These are phyloP conservation scores for Shinisaurus crocodilurus DNA, from an alignment of 2,113 vertebrate species.

Conservation along the genomic window DNA sequence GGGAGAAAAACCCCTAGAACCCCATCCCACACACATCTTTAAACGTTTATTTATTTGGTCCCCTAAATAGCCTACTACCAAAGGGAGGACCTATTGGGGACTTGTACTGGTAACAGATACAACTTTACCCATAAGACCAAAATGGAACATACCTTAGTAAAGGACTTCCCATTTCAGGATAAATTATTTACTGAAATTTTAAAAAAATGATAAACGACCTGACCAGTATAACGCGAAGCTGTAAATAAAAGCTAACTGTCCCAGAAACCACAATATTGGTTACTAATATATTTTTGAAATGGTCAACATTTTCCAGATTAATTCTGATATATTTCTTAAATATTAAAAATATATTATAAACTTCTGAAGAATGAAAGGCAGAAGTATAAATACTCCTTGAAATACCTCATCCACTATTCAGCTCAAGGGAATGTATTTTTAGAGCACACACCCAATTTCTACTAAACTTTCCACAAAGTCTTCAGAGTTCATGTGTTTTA, in stretches of 20 bases:
- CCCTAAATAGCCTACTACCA: not conserved
- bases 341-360: not conserved
- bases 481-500: not conserved
- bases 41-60: not conserved
- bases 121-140: not conserved
- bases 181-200: not conserved
- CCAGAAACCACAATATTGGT: not conserved
- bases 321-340: not conserved
- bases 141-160: not conserved
- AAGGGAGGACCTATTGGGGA: not conserved
- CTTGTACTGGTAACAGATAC: not conserved
- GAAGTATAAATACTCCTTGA: not conserved
- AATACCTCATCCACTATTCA: not conserved
- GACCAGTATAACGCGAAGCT: not conserved
- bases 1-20: not conserved
- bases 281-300: not conserved
- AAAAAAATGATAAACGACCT: not conserved
- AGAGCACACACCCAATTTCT: not conserved
- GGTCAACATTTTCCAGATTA: not conserved
- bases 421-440: not conserved
- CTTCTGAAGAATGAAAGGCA: not conserved
- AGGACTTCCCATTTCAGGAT: not conserved
- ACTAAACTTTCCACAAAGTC: not conserved
- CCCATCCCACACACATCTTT: not conserved
- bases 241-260: not conserved